Percentiles rank a stretch among this genome's conserved stretches.
Evolutionary conservation across 2,888 invertebrate species (phyloP).

Genomic region (Drosophila sordidapex): DNA sequence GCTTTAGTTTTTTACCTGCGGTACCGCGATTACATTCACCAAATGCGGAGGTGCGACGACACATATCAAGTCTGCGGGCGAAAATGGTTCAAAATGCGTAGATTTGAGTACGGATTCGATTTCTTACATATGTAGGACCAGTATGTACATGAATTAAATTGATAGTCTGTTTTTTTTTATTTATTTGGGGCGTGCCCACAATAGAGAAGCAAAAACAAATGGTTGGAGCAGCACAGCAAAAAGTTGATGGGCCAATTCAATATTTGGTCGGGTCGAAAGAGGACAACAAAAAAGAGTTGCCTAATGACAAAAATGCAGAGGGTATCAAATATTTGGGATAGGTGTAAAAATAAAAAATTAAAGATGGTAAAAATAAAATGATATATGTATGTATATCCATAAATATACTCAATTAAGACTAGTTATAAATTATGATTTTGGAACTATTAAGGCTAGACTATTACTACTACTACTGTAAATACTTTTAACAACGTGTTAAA

Average conservation of each 20-base stretch:
- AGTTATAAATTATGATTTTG: neutral
- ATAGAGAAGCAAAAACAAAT: neutral
- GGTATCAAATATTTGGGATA: neutral
- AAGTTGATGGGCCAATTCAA: constrained; percentile 19
- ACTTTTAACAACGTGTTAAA: neutral
- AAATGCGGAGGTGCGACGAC: constrained; percentile 97
- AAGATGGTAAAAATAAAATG: neutral
- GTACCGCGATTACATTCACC: constrained; percentile 99
- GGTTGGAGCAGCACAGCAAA: constrained; percentile 38
- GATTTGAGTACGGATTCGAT: constrained; percentile 68
- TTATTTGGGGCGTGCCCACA: constrained; percentile 13
- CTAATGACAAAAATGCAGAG: neutral
- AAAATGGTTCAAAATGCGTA: constrained; percentile 76
- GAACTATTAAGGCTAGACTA: neutral
- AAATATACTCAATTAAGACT: neutral
- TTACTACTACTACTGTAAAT: neutral
- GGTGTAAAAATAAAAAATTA: neutral
- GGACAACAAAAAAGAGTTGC: neutral
- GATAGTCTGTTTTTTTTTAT: neutral
- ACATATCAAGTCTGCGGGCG: constrained; percentile 98
- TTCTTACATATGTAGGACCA: constrained; percentile 17
- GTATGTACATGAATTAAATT: constrained; percentile 37
- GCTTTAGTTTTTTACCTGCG: constrained; percentile 91
- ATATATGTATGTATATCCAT: neutral
- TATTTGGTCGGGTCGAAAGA: constrained; percentile 5